These are phyloP conservation scores for Leptocoma aspasia DNA, from an alignment of 2,113 vertebrate species.

Conservation along the genomic window DNA sequence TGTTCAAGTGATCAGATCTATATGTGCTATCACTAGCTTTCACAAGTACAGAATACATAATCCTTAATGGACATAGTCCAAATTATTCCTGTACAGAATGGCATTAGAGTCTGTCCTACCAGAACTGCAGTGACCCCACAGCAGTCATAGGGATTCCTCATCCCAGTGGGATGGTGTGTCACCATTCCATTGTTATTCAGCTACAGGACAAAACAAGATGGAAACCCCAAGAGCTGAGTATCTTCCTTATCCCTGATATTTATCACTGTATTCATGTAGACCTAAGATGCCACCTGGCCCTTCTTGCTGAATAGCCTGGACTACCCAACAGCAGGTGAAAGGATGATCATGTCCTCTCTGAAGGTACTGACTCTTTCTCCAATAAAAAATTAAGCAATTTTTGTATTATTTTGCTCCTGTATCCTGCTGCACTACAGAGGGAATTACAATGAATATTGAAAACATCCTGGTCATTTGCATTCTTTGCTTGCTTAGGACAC, in stretches of 20 bases:
- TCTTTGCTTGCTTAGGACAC: background rate
- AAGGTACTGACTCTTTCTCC: background rate
- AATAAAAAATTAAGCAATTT: background rate
- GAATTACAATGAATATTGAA: background rate
- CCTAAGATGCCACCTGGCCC: background rate
- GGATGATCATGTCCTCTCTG: background rate
- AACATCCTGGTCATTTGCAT: background rate
- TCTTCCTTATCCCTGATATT: background rate
- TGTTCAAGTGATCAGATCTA: background rate
- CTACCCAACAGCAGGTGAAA: background rate
- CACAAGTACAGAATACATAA: background rate
- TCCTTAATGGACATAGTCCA: background rate
- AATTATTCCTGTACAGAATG: background rate
- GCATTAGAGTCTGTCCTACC: background rate
- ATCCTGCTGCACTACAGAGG: background rate
- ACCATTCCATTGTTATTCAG: background rate
- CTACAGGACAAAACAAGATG: background rate
- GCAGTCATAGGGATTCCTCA: fast-evolving
- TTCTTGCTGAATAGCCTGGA: background rate
- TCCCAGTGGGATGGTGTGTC: background rate
- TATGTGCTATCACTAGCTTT: background rate
- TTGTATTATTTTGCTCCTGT: background rate
- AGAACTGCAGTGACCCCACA: background rate
- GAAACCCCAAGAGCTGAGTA: background rate
- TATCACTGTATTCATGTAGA: background rate